Evolutionary conservation across 2,888 invertebrate genomes (phyloP).

Genomic region (Tetropium fuscum): DNA sequence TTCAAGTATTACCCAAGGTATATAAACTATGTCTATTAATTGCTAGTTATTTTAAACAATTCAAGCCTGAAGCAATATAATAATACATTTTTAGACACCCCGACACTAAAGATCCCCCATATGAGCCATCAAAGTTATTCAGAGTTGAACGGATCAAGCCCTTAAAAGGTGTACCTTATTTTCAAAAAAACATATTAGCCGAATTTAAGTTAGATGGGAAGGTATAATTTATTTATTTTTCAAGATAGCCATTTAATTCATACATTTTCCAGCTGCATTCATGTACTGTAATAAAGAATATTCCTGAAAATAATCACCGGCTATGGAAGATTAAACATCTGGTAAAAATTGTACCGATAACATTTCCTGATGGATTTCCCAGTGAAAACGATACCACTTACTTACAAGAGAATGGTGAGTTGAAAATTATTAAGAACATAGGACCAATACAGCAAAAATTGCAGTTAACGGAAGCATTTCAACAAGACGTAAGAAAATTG

Average conservation of each 20-base stretch:
- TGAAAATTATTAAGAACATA: conserved; percentile 72
- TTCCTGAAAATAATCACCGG: conserved; percentile 78
- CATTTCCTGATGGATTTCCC: conserved; percentile 85
- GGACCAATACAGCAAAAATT: conserved; percentile 70
- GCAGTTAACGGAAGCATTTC: conserved; percentile 72
- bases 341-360: conserved; percentile 83
- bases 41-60: conserved; percentile 3
- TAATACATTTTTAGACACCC: conserved; percentile 65
- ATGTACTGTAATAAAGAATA: conserved; percentile 85
- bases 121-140: conserved; percentile 82
- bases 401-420: conserved; percentile 82
- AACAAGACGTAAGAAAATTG: conserved; percentile 72
- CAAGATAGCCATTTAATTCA: too few relatives aligned
- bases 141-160: conserved; percentile 80
- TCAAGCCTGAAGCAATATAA: not conserved
- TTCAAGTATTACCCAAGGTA: conserved; percentile 77
- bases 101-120: conserved; percentile 79
- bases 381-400: conserved; percentile 78
- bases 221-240: conserved; percentile 50
- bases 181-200: conserved; percentile 77
- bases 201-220: conserved; percentile 75
- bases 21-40: conserved; percentile 22
- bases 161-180: conserved; percentile 76
- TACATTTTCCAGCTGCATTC: conserved; percentile 69
- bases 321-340: conserved; percentile 90